Base-by-base conservation (phyloP, 2,113 vertebrate genomes). In the Accipiter cooperii region DNA sequence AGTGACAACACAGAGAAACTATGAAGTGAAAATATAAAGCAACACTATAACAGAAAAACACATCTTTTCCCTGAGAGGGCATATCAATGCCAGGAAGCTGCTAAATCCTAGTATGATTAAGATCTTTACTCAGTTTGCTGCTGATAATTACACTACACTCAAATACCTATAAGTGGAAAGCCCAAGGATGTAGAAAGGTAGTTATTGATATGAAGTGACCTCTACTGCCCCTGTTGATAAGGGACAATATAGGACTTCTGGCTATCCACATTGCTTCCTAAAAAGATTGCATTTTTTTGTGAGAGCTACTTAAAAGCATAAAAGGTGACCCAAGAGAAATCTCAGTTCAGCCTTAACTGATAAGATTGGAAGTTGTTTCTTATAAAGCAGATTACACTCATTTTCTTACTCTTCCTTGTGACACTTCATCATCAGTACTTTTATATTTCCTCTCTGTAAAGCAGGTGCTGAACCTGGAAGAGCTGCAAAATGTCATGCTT, bases 341-440 rank as follows among this genome's bases (percentile, higher is more conserved):
- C 22, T 58, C 33, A 58, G 24, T 71, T 76, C 3, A 6, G 13
- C 31, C 61, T 95, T 82, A 54, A 66, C 5, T 74, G 17, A 8
- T 9, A 3, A 76, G 47, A 58, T 34, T 42, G 38, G 40, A 81
- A 93, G 10, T 9, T 64, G 9, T 24, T 79, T 76, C 52, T 84
- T 25, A 61, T 13, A 63, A 63, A 47, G 36, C 10, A 71, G 21
- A 34, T 75, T 24, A 21, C 4, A 19, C 3, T 63, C 0, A 0
- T 51, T 82, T 69, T 54, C 26, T 90, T 58, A 31, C 33, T 82
- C 42, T 63, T 77, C 47, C 10, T 58, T 77, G 11, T 73, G 44
- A 31, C 28, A 14, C 5, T 42, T 79, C 46, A 49, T 66, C 46
- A 40, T 73, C 31, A 28, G 7, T 34, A 17, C 5, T 64, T 84